Conservation (phyloP, 2,797 vertebrate genomes). For the Sparus aurata region DNA sequence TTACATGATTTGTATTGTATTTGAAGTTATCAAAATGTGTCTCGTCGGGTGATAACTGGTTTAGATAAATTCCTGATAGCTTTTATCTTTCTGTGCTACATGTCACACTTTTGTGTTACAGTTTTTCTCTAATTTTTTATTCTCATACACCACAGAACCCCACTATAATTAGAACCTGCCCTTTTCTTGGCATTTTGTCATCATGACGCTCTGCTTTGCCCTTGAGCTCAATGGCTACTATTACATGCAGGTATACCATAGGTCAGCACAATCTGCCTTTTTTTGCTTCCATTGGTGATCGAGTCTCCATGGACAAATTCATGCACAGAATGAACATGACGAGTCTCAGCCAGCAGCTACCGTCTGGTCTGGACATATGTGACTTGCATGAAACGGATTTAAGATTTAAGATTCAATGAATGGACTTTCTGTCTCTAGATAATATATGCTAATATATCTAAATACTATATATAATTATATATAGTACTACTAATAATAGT, state of each 20-base stretch:
- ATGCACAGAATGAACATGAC: neutral
- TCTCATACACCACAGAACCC: conserved; percentile 11
- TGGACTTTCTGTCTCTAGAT: too few species aligned
- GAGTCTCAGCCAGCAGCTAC: neutral
- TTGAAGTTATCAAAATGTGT: neutral
- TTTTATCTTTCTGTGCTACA: neutral
- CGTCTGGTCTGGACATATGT: neutral
- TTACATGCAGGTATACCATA: neutral
- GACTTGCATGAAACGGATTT: neutral
- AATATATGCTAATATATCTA: too few species aligned
- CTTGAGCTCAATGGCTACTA: neutral
- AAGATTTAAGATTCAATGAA: too few species aligned
- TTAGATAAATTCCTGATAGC: neutral
- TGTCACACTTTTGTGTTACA: neutral
- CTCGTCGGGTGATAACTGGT: neutral
- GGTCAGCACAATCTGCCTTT: neutral
- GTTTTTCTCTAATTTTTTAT: conserved; percentile 18
- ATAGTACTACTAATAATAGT: too few species aligned
- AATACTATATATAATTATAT: too few species aligned
- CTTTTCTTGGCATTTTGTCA: conserved; percentile 3
- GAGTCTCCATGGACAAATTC: neutral
- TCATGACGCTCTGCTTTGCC: neutral
- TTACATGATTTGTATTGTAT: neutral
- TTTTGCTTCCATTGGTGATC: neutral
- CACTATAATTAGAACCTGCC: conserved; percentile 9